These are phyloP conservation scores for Hemibagrus wyckioides DNA, from an alignment of 2,113 vertebrate species.

Conservation along the genomic window DNA sequence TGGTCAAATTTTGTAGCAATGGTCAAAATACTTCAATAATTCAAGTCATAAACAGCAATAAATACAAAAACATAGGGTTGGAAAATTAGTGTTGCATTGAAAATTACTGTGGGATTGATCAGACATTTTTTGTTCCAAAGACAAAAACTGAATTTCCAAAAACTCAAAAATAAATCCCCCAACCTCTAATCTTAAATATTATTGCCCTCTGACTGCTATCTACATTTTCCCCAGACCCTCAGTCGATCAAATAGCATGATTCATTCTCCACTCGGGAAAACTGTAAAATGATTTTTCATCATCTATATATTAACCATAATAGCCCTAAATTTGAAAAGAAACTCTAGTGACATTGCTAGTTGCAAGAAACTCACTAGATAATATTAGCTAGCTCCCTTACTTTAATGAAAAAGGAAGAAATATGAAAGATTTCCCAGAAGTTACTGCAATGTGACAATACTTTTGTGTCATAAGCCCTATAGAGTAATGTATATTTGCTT, in stretches of 20 bases:
- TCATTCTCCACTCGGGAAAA: not conserved
- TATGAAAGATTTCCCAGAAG: not conserved
- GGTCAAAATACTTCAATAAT: not conserved
- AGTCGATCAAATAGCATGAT: not conserved
- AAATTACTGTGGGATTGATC: not conserved
- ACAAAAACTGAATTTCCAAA: not conserved
- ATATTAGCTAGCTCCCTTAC: not conserved
- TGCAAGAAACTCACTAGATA: not conserved
- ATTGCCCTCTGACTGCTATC: not conserved
- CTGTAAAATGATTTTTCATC: not conserved
- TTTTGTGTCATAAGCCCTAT: conserved; percentile 1
- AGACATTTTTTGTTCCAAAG: not conserved
- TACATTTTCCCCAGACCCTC: not conserved
- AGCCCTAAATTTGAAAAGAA: not conserved
- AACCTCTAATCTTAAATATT: not conserved
- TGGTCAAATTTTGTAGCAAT: not conserved
- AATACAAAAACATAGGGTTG: not conserved
- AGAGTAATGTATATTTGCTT: conserved; percentile 57
- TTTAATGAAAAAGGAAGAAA: conserved; percentile 11
- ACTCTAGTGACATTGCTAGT: not conserved
- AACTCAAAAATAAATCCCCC: not conserved
- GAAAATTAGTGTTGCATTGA: not conserved
- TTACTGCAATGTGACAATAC: not conserved
- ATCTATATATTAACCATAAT: not conserved
- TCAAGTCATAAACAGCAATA: not conserved